These are phyloP conservation scores for Octodonta nipae DNA, from an alignment of 2,888 invertebrate species.

Conservation along the genomic window DNA sequence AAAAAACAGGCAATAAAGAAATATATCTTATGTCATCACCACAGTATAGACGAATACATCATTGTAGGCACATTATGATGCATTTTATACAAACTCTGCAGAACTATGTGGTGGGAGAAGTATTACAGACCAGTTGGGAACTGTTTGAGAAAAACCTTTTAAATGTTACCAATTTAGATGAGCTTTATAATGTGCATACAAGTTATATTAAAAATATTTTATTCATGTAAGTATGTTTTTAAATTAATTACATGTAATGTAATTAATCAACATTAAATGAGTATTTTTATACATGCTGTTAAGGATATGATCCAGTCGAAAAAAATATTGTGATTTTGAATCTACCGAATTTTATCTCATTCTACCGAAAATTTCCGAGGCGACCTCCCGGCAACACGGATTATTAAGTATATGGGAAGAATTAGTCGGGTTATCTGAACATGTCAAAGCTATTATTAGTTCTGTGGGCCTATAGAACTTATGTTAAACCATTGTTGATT, in stretches of 20 bases:
- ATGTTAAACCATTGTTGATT: too few species aligned
- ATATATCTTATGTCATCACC: conserved; percentile 42
- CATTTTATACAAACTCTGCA: conserved; percentile 63
- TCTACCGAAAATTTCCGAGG: too few species aligned
- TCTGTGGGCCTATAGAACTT: too few species aligned
- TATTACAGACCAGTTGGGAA: conserved; percentile 61
- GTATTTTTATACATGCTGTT: background rate
- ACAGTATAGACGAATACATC: conserved; percentile 58
- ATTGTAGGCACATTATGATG: conserved; percentile 61
- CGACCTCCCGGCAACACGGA: too few species aligned
- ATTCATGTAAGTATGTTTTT: conserved; percentile 39
- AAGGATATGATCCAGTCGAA: too few species aligned
- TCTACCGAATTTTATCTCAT: too few species aligned
- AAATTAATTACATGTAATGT: background rate
- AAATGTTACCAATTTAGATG: conserved; percentile 53
- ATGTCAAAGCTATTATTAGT: too few species aligned
- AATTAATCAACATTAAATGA: background rate
- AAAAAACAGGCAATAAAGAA: conserved; percentile 29
- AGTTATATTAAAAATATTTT: conserved; percentile 61
- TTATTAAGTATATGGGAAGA: too few species aligned
- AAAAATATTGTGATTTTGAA: too few species aligned
- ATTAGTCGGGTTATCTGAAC: too few species aligned
- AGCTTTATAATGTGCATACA: conserved; percentile 58
- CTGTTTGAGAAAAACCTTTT: conserved; percentile 56
- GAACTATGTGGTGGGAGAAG: conserved; percentile 64